Percentiles rank a stretch among this genome's conserved stretches.
Evolutionary conservation across 1,140 invertebrate genomes (phyloP).

Genomic region (Sarcophaga peregrina): DNA sequence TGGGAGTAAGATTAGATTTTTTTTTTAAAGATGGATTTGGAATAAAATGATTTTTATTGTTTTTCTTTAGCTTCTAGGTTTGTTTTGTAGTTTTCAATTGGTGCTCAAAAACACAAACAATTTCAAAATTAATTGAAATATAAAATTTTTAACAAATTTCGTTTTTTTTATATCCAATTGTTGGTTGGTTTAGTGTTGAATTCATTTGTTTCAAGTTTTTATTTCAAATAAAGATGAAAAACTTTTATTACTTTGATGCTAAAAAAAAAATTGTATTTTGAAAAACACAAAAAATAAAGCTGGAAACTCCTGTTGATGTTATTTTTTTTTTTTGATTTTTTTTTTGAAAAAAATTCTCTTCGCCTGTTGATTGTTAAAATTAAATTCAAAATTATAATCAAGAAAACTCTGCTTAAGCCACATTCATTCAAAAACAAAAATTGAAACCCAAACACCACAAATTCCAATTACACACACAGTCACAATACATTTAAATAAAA

Average conservation of each 20-base stretch:
- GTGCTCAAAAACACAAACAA: background rate
- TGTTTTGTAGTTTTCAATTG: no score
- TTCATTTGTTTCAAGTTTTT: slow-evolving; percentile 28
- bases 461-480: background rate
- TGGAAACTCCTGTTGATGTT: no score
- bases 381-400: slow-evolving; percentile 53
- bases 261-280: background rate
- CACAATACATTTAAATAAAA: background rate
- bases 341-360: no score
- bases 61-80: background rate
- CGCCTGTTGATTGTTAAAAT: no score
- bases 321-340: no score
- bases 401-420: slow-evolving; percentile 58
- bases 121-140: slow-evolving; percentile 25
- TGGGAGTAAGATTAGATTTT: no score
- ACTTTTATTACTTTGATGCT: slow-evolving; percentile 1
- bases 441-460: background rate
- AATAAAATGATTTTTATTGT: background rate
- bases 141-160: slow-evolving; percentile 12
- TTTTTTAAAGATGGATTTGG: background rate
- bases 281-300: background rate
- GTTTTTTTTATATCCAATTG: slow-evolving; percentile 26
- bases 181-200: background rate
- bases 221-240: slow-evolving; percentile 29
- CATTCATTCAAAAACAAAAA: slow-evolving; percentile 8